Base-by-base conservation (phyloP, 2,113 vertebrate species). In the Penelope pileata region DNA sequence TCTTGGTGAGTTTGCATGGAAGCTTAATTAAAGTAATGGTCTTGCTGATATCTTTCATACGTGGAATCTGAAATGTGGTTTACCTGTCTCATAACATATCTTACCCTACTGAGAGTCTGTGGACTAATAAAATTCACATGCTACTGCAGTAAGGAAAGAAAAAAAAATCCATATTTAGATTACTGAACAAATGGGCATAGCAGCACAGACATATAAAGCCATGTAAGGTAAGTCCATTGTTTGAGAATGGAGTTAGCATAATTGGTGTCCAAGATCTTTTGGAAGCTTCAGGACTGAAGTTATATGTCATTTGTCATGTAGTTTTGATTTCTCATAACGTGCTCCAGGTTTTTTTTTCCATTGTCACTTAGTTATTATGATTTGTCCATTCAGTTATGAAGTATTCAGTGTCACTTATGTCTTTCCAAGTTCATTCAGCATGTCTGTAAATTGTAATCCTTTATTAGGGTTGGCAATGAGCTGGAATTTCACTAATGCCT, bases 401-500 rank as follows among this genome's bases (percentile, higher is more conserved):
- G 14, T 60, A 51, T 77, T 83, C 21, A 45, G 16, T 84, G 60
- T 59, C 76, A 50, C 77, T 93, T 76, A 69, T 67, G 34, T 74
- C 69, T 89, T 92, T 94, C 84, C 60, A 86, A 92, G 81, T 82
- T 92, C 77, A 76, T 95, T 95, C 38, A 58, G 47, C 38, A 21
- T 81, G 69, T 84, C 93, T 84, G 77, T 75, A 95, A 83, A 78
- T 92, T 78, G 75, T 54, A 91, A 81, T 80, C 56, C 34, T 86
- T 93, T 84, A 70, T 94, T 91, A 78, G 47, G 18, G 6, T 51
- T 91, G 84, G 77, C 74, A 94, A 23, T 59, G 60, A 89, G 56
- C 26, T 94, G 74, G 80, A 91, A 84, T 84, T 92, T 82, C 69
- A 78, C 34, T 59, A 72, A 75, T 72, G 47, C 48, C 69, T 86